Evolutionary conservation across 1,140 invertebrate genomes (phyloP).

Genomic region (Thrips palmi): DNA sequence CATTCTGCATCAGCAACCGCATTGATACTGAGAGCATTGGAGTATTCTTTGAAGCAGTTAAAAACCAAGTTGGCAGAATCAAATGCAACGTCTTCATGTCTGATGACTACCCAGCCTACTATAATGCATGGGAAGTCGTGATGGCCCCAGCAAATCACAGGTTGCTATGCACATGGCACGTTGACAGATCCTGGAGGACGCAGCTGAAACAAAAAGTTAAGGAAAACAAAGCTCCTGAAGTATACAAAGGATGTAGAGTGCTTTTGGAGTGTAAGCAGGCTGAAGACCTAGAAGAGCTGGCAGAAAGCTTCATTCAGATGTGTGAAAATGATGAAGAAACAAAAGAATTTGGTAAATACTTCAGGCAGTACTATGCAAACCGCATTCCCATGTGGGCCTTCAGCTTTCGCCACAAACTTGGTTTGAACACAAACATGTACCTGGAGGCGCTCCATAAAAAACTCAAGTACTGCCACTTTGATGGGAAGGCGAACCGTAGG

Average conservation of each 20-base stretch:
- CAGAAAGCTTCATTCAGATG: constrained; percentile 9
- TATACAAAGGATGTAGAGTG: constrained; percentile 1
- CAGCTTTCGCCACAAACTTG: too few relatives aligned
- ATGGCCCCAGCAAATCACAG: constrained; percentile 3
- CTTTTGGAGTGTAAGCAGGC: constrained; percentile 3
- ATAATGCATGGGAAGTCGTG: constrained; percentile 1
- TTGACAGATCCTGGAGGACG: constrained; percentile 5
- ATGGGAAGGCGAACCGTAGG: too few relatives aligned
- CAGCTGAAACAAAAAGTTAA: not conserved
- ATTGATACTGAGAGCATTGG: constrained; percentile 2
- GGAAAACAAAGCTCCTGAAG: too few relatives aligned
- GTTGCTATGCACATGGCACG: constrained; percentile 10
- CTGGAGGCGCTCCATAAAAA: too few relatives aligned
- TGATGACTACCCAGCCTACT: constrained; percentile 4
- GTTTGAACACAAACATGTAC: too few relatives aligned
- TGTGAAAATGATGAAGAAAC: constrained; percentile 5
- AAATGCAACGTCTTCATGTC: constrained; percentile 3
- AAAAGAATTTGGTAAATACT: too few relatives aligned
- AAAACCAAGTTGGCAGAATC: not conserved
- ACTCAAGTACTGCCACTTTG: too few relatives aligned
- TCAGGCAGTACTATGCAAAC: too few relatives aligned
- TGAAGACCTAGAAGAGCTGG: not conserved
- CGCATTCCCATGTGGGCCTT: too few relatives aligned
- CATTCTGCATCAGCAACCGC: constrained; percentile 2
- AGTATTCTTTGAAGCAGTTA: constrained; percentile 1